Percentiles rank a stretch among this genome's conserved stretches.
Evolutionary conservation across 2,113 vertebrate species (phyloP).

Genomic region (Elephantulus edwardii): DNA sequence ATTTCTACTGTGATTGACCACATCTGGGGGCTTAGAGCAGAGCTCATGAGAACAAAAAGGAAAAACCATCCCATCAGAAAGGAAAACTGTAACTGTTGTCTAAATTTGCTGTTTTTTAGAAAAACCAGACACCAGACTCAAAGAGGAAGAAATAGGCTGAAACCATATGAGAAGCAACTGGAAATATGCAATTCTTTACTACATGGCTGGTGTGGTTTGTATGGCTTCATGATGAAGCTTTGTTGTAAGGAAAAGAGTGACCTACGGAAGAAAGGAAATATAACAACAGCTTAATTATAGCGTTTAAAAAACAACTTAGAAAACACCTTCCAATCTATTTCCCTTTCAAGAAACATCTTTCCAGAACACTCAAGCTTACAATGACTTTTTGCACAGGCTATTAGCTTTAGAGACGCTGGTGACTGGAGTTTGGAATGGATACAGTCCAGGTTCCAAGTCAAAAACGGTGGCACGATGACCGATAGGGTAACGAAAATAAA

Average conservation of each 20-base stretch:
- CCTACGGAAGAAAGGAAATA: constrained; percentile 42
- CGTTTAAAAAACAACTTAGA: constrained; percentile 58
- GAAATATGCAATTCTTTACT: constrained; percentile 3
- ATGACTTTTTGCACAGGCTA: constrained; percentile 46
- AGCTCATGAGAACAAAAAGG: constrained; percentile 1
- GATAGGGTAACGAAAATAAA: constrained; percentile 67
- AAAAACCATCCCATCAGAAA: constrained; percentile 26
- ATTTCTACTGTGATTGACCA: constrained; percentile 14
- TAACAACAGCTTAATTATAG: constrained; percentile 54
- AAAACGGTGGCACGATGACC: constrained; percentile 71
- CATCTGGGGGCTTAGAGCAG: not conserved
- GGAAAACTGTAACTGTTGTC: not conserved
- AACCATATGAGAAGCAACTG: constrained; percentile 5
- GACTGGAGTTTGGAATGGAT: constrained; percentile 67
- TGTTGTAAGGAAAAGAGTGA: constrained; percentile 62
- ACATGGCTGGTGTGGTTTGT: constrained; percentile 47
- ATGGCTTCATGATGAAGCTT: constrained; percentile 51
- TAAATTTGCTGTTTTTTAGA: constrained; percentile 17
- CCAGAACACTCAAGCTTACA: constrained; percentile 39
- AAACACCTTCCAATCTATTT: constrained; percentile 14
- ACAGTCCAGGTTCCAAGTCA: constrained; percentile 81
- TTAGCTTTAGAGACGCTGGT: constrained; percentile 54
- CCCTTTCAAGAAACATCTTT: constrained; percentile 52
- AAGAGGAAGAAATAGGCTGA: not conserved
- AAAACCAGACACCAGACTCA: constrained; percentile 25